Base-by-base conservation (phyloP, 2,797 vertebrate genomes). In the Enteromius radiatus region DNA sequence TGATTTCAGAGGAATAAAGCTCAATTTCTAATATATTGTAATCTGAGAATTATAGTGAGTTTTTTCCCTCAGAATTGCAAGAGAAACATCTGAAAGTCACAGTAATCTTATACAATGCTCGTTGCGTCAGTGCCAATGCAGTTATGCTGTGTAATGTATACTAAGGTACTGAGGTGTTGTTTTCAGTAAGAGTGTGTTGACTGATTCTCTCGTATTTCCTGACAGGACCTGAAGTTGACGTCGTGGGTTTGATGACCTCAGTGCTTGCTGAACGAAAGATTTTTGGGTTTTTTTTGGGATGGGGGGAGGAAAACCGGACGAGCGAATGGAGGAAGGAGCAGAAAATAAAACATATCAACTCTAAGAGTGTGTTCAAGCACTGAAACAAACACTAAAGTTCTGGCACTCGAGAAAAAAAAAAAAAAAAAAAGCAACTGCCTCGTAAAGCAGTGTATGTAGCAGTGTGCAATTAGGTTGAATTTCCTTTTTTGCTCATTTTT, bases 371-470 rank as follows among this genome's bases (percentile, higher is more conserved):
- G 92, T 95, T 94, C 92, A 96, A 97, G 96, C 97, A 97, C 96
- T 97, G 96, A 97, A 84, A 95, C 93, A 93, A 96, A 98, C 96
- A 97, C 97, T 97, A 97, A 95, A 94, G 89, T 93, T 94, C 92
- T 95, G 97, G 96, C 97, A 95, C 93, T 96, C 95, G 7, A 80
- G 31, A 11, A 43, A 43, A 49, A 43, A n/a, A 26, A n/a, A 33
- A 92, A 91, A 31, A 92, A 91, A 91, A 87, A 92, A 94, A 92
- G 91, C 95, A 95, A 92, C 95, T 96, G 96, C 96, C 95, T 97
- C 96, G 47, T 94, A 94, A 96, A 97, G 97, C 97, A 94, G 95
- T 94, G 90, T 89, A 98, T 99, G 97, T 99, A 99, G 97, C 97
- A 98, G 96, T 95, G 94, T 97, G 96, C 97, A 98, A 97, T 96